Conservation (phyloP, 2,888 invertebrate genomes). For the Acleris holmiana region DNA sequence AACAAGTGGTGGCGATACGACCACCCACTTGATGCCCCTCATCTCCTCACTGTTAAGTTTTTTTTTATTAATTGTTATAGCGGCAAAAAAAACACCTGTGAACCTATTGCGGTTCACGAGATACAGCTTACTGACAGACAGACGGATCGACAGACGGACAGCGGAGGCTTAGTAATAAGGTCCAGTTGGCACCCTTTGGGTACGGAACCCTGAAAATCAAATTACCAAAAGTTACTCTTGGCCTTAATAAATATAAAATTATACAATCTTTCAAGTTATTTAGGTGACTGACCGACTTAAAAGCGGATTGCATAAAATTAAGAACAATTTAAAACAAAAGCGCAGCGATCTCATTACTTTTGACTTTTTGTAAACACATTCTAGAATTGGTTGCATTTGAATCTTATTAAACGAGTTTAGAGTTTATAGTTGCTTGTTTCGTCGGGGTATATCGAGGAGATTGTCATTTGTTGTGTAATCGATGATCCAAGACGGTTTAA, state of each 20-base stretch:
- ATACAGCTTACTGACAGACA: too few relatives aligned
- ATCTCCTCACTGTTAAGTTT: too few relatives aligned
- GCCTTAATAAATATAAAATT: neutral
- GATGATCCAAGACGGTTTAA: slow-evolving; percentile 23
- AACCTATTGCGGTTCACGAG: too few relatives aligned
- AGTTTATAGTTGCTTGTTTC: neutral
- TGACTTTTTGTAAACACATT: neutral
- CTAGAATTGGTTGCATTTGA: neutral
- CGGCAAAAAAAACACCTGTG: too few relatives aligned
- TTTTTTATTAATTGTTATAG: too few relatives aligned
- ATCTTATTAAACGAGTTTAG: neutral
- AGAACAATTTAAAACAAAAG: slow-evolving; percentile 21
- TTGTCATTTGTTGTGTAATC: slow-evolving; percentile 27
- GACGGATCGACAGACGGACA: too few relatives aligned
- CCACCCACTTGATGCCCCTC: too few relatives aligned
- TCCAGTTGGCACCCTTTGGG: too few relatives aligned
- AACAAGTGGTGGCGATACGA: too few relatives aligned
- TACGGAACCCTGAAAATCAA: too few relatives aligned
- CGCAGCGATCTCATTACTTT: slow-evolving; percentile 15
- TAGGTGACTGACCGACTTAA: slow-evolving; percentile 13
- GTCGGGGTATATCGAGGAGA: neutral
- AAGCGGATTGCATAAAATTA: slow-evolving; percentile 21
- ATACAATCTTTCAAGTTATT: neutral
- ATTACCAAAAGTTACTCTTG: too few relatives aligned
- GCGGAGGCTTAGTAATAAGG: too few relatives aligned